These are phyloP conservation scores for Pomatorhinus ruficollis DNA, from an alignment of 2,113 vertebrate species.

Conservation along the genomic window DNA sequence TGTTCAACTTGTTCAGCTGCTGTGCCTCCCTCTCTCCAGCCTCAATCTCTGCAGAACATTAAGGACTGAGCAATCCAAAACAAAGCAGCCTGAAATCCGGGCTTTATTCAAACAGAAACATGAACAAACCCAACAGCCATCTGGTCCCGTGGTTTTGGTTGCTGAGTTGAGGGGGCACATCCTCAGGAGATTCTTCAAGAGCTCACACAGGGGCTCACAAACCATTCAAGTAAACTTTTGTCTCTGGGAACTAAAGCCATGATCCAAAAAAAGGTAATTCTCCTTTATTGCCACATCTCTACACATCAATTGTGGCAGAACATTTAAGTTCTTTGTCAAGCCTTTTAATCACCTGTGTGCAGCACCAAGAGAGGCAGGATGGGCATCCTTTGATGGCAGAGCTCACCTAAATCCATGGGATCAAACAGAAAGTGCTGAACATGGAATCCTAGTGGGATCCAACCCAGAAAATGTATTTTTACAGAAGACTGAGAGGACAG, in stretches of 20 bases:
- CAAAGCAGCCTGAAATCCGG: not conserved
- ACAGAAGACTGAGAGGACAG: not conserved
- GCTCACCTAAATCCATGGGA: not conserved
- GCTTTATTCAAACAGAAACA: not conserved
- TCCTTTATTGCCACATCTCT: not conserved
- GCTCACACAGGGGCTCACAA: not conserved
- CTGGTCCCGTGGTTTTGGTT: not conserved
- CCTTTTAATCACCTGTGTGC: not conserved
- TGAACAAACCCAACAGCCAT: not conserved
- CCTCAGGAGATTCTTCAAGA: not conserved
- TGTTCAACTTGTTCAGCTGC: fast-evolving
- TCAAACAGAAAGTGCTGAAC: not conserved
- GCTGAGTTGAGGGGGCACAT: not conserved
- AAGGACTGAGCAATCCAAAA: not conserved
- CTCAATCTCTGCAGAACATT: not conserved
- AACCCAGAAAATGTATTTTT: no score
- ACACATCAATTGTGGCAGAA: not conserved
- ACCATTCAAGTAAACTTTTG: not conserved
- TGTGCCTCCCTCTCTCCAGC: not conserved
- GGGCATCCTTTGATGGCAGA: not conserved
- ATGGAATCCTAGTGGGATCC: not conserved
- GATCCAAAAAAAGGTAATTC: not conserved
- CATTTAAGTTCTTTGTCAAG: not conserved
- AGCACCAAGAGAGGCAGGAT: not conserved
- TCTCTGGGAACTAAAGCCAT: not conserved